phyloP scores from a whole-genome alignment of 2,113 vertebrate species.

The Microcebus griseorufus region DNA sequence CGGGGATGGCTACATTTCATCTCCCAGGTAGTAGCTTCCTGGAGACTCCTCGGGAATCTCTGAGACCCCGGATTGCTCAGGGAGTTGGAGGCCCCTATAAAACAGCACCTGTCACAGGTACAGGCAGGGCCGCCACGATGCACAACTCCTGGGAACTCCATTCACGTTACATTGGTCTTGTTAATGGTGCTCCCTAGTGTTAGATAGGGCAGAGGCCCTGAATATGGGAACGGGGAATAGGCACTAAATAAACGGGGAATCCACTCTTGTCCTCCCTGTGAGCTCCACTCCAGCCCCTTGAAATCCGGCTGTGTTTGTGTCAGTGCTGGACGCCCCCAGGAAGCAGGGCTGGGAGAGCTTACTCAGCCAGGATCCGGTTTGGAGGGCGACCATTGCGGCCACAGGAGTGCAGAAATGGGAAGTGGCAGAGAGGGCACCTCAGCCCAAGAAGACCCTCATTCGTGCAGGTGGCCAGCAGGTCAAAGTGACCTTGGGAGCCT shows the following conservation, averaged over 20 bases:
- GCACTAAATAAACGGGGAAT: too few species aligned
- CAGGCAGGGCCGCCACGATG: not conserved
- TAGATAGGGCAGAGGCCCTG: not conserved
- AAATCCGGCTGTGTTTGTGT: not conserved
- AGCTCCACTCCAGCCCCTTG: not conserved
- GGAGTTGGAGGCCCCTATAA: not conserved
- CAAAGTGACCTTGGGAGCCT: too few species aligned
- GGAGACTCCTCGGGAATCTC: not conserved
- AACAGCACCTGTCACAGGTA: not conserved
- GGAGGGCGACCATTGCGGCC: not conserved
- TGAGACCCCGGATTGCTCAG: not conserved
- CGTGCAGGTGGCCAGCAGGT: not conserved
- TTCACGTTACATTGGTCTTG: not conserved
- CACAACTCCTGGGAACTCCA: not conserved
- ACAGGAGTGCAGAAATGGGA: not conserved
- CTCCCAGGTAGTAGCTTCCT: not conserved
- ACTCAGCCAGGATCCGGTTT: not conserved
- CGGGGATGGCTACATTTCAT: too few species aligned
- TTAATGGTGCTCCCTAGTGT: not conserved
- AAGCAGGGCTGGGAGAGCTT: not conserved
- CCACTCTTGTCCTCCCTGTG: fast-evolving
- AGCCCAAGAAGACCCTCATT: not conserved
- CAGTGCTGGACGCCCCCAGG: not conserved
- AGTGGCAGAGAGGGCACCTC: fast-evolving
- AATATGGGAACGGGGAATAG: not conserved